phyloP scores from a whole-genome alignment of 1,140 invertebrate genomes.

The Odontomachus brunneus region DNA sequence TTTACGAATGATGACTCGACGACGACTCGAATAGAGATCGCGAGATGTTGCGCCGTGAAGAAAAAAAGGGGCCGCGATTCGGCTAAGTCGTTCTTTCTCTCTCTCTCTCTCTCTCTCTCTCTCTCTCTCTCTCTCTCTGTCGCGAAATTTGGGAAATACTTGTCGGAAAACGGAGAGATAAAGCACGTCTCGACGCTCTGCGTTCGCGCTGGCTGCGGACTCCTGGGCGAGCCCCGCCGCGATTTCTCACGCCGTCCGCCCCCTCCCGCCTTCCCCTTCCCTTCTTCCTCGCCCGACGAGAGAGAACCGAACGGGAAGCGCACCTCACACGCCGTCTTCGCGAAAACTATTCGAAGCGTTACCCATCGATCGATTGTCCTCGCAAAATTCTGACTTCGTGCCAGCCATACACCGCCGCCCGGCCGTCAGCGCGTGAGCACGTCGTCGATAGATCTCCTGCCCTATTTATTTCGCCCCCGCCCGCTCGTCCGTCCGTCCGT shows the following conservation, averaged over 20 bases:
- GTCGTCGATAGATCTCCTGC: conserved; percentile 53
- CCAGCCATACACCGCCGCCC: conserved; percentile 14
- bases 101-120: too few relatives aligned
- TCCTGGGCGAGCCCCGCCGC: too few relatives aligned
- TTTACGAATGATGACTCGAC: too few relatives aligned
- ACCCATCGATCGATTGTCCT: conserved; percentile 73
- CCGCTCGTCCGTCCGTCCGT: not conserved
- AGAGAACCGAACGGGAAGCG: conserved; percentile 38
- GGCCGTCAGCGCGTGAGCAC: conserved; percentile 47
- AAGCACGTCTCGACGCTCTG: too few relatives aligned
- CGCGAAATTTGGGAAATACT: not conserved
- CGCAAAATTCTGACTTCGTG: conserved; percentile 64
- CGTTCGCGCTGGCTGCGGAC: too few relatives aligned
- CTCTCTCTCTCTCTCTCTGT: too few relatives aligned
- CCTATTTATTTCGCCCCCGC: conserved; percentile 48
- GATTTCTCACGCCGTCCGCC: conserved; percentile 9
- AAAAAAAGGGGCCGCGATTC: too few relatives aligned
- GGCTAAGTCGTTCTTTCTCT: not conserved
- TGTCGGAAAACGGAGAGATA: too few relatives aligned
- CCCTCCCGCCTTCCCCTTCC: too few relatives aligned
- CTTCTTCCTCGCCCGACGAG: too few relatives aligned
- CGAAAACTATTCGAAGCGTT: conserved; percentile 56
- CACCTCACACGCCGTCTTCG: conserved; percentile 41
- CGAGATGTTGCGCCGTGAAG: too few relatives aligned
- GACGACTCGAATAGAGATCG: too few relatives aligned